Conservation (phyloP, 2,797 vertebrate genomes). For the Alcedo atthis region DNA sequence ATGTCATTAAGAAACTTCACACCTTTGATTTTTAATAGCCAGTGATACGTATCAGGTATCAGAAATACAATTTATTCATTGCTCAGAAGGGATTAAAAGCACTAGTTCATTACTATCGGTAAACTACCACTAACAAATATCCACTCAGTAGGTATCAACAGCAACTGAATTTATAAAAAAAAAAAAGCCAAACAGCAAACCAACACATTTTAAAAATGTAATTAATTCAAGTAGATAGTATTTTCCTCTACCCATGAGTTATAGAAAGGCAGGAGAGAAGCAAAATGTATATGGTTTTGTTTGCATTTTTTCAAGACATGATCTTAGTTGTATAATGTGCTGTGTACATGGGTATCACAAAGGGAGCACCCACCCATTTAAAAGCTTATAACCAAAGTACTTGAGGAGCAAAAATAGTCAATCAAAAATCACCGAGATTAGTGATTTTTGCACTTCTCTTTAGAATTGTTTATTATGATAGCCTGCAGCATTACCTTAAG, state of each 20-base stretch:
- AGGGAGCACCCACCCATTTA: background rate
- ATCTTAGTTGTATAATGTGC: background rate
- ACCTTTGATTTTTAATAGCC: background rate
- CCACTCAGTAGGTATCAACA: background rate
- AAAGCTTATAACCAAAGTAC: background rate
- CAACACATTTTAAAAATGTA: no score
- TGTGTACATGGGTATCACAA: fast-evolving
- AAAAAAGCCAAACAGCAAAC: no score
- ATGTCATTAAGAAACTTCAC: background rate
- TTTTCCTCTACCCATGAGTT: background rate
- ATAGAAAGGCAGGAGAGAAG: background rate
- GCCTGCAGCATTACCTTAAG: background rate
- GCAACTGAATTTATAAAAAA: background rate
- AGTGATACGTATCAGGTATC: background rate
- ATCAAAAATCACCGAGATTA: background rate
- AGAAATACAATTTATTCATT: background rate
- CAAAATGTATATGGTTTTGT: background rate
- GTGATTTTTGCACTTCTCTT: background rate
- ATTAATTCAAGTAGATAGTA: background rate
- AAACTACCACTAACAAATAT: background rate
- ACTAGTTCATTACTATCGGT: background rate
- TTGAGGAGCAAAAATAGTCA: background rate
- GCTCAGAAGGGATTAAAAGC: background rate
- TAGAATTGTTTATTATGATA: background rate
- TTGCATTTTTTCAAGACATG: background rate